Percentiles rank a stretch among this genome's conserved stretches.
Evolutionary conservation across 2,888 invertebrate species (phyloP).

Genomic region (Iselma pallidipennis): DNA sequence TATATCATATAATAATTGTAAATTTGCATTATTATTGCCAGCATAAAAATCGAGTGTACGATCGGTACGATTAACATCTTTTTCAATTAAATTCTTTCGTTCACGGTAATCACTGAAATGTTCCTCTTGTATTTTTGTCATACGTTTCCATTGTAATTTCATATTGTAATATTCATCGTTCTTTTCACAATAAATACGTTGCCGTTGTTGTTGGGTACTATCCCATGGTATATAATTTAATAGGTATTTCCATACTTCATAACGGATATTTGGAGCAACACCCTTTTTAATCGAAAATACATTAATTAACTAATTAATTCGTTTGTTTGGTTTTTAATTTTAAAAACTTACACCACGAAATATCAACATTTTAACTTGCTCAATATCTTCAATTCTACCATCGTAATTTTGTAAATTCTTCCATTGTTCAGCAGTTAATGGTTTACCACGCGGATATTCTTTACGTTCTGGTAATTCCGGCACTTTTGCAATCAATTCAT

Average conservation of each 20-base stretch:
- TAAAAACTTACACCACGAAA: constrained; percentile 80
- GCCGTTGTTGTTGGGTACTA: constrained; percentile 73
- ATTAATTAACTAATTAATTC: too few relatives aligned
- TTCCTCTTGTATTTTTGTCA: constrained; percentile 83
- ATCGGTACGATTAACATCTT: constrained; percentile 97
- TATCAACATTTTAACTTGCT: constrained; percentile 80
- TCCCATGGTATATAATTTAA: constrained; percentile 88
- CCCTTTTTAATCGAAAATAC: constrained; percentile 62
- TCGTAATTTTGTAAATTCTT: constrained; percentile 75
- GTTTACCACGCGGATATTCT: constrained; percentile 69
- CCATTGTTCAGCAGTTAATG: constrained; percentile 82
- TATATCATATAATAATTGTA: constrained; percentile 84
- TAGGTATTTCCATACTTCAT: constrained; percentile 93
- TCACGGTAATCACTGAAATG: constrained; percentile 88
- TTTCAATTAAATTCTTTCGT: constrained; percentile 92
- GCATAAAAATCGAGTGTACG: constrained; percentile 87
- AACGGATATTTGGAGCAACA: constrained; percentile 72
- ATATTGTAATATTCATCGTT: constrained; percentile 89
- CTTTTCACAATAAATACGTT: constrained; percentile 70
- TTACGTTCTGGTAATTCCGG: constrained; percentile 73
- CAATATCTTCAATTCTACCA: constrained; percentile 78
- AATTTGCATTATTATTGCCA: constrained; percentile 91
- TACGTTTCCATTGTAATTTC: constrained; percentile 96
- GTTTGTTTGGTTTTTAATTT: too few relatives aligned
- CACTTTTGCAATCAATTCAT: constrained; percentile 70